Evolutionary conservation across 2,888 invertebrate species (phyloP).

Genomic region (Protophormia terraenovae): DNA sequence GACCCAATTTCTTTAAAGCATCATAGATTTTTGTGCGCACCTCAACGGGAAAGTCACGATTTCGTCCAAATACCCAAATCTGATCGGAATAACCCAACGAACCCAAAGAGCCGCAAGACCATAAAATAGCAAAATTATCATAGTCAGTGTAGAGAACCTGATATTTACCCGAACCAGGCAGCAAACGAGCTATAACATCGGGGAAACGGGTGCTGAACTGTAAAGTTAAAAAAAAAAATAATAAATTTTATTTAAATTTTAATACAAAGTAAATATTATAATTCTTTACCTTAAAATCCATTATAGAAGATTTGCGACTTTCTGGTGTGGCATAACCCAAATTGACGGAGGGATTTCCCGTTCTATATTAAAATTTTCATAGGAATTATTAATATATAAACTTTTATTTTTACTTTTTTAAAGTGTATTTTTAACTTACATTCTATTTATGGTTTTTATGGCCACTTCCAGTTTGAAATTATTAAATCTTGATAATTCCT

Average conservation of each 20-base stretch:
- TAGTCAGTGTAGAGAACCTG: constrained; percentile 88
- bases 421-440: constrained; percentile 81
- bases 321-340: constrained; percentile 86
- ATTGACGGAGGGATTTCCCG: constrained; percentile 84
- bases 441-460: constrained; percentile 85
- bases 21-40: constrained; percentile 86
- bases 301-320: constrained; percentile 82
- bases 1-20: constrained; percentile 83
- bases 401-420: background rate
- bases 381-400: too few species aligned
- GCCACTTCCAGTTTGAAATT: constrained; percentile 85
- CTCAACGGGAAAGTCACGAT: constrained; percentile 85
- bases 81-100: constrained; percentile 83
- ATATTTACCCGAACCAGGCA: constrained; percentile 89
- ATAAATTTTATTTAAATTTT: background rate
- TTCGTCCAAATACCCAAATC: constrained; percentile 87
- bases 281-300: constrained; percentile 79
- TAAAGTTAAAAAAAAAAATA: background rate
- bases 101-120: constrained; percentile 87
- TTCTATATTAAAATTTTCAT: constrained; percentile 81
- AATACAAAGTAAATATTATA: background rate
- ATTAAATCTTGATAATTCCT: constrained; percentile 78
- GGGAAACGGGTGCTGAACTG: constrained; percentile 86
- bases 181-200: constrained; percentile 84
- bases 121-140: constrained; percentile 86